Evolutionary conservation across 2,888 invertebrate species (phyloP), one percentile per base, ranked within the genome.

Genomic region (Polyommatus iphigenia): DNA sequence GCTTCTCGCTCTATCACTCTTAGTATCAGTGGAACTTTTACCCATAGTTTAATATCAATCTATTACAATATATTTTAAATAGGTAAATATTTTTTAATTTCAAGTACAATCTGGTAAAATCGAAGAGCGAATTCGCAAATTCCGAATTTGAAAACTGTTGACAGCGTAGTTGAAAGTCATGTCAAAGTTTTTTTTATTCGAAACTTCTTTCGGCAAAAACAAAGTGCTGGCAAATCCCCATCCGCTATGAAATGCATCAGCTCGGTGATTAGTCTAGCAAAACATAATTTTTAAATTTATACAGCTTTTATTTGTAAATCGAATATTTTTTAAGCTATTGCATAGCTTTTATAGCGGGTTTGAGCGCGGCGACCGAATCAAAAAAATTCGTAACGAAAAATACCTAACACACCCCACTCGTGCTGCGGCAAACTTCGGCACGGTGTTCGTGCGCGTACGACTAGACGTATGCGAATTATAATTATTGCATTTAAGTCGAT

Each of bases 1-100:
- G 24, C 89, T 89, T 8, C 88, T 84, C 0, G 84, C 80, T 50
- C 84, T 80, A 1, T 88, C 89, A 10, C 78, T 80, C 3, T 80
- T 80, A 0, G 78, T 77, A 7, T 82, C 82, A 13, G 79, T 75
- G 2, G 76, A 80, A n/a, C 81, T 81, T 77, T 80, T 81, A 36
- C 78, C 78, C 82, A 82, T 82, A 20, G 78, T 41, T 10, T 0
- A 41, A 41, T 41, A 6, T 10, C 10, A 10, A 41, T 41, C 10
- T 41, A 36, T 36, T 36, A 36, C 6, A 36, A 36, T 41, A 10
- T 10, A 24, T 24, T 24, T 41, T 41, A 50, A 50, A 50, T 13
- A 15, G 3, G 50, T 2, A 15, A 50, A 50, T n/a, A 71, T 71
- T 71, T 29, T 71, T 10, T 13, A 29, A 71, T 15, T 67, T 24